phyloP scores from a whole-genome alignment of 2,113 vertebrate species.

The Hippocampus guttulatus region DNA sequence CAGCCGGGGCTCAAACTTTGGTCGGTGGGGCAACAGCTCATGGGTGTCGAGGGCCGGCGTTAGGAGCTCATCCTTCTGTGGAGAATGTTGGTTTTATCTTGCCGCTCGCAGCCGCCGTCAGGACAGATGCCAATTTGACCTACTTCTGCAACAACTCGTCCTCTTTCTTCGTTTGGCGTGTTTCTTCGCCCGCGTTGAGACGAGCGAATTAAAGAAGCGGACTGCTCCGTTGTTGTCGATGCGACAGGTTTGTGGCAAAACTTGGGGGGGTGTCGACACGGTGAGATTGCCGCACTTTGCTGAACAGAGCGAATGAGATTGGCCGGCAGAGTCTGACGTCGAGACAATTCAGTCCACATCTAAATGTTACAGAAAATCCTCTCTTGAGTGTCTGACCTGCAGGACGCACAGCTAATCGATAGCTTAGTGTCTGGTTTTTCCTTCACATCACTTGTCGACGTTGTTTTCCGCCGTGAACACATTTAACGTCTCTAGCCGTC shows the following conservation, averaged over 20 bases:
- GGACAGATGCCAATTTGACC: slow-evolving; percentile 50
- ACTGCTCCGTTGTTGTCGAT: neutral
- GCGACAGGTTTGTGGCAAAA: neutral
- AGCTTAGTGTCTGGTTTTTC: slow-evolving; percentile 20
- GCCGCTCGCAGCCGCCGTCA: slow-evolving; percentile 56
- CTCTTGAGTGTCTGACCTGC: slow-evolving; percentile 36
- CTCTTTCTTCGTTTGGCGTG: slow-evolving; percentile 28
- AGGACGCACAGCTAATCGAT: slow-evolving; percentile 43
- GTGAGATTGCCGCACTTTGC: neutral
- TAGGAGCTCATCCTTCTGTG: slow-evolving; percentile 60
- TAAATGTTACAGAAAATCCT: slow-evolving; percentile 34
- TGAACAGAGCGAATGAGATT: slow-evolving; percentile 22
- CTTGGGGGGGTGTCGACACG: neutral
- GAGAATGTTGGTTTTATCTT: slow-evolving; percentile 64
- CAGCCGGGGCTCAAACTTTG: slow-evolving; percentile 49
- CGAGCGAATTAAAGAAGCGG: neutral
- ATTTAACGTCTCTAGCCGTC: neutral
- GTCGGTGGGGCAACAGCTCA: slow-evolving; percentile 39
- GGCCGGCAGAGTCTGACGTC: slow-evolving; percentile 27
- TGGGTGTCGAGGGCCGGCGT: slow-evolving; percentile 39
- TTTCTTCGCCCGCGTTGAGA: neutral
- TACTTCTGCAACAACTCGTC: slow-evolving; percentile 24
- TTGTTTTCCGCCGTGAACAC: too few species aligned
- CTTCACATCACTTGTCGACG: neutral
- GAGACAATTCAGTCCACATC: slow-evolving; percentile 26